Conservation (phyloP, 2,797 vertebrate genomes). For the Gymnoscopelus braueri region DNA sequence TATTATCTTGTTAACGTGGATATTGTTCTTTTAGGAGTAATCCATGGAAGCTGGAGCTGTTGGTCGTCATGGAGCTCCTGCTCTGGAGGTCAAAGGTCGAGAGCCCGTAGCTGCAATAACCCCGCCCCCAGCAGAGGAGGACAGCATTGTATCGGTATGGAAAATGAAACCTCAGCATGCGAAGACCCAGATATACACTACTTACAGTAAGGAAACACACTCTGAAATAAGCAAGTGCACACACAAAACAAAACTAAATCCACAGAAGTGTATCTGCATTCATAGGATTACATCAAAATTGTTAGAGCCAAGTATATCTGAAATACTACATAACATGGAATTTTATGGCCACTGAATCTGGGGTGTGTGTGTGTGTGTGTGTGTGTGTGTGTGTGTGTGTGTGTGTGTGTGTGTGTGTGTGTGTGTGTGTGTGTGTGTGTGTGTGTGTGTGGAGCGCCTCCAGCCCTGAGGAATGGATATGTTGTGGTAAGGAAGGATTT, state of each 20-base stretch:
- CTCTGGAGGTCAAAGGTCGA: slow-evolving; percentile 79
- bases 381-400: too few relatives aligned
- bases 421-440: neutral
- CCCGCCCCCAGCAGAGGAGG: slow-evolving; percentile 83
- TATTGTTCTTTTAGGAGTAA: slow-evolving; percentile 71
- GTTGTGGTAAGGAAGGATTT: slow-evolving; percentile 80
- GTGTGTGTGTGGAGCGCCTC: slow-evolving; percentile 77
- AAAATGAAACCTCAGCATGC: slow-evolving; percentile 76
- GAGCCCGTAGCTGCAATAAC: slow-evolving; percentile 87
- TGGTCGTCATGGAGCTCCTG: slow-evolving; percentile 92
- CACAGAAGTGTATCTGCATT: neutral
- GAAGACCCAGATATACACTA: slow-evolving; percentile 85
- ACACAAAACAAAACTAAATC: neutral
- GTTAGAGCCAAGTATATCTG: neutral
- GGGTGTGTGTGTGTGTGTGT: too few relatives aligned
- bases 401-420: slow-evolving; percentile 15
- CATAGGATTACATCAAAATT: neutral
- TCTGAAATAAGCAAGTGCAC: neutral
- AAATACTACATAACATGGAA: neutral
- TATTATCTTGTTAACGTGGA: neutral
- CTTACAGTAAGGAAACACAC: slow-evolving; percentile 78
- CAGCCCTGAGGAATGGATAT: slow-evolving; percentile 86
- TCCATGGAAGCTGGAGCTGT: slow-evolving; percentile 91
- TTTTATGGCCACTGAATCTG: neutral
- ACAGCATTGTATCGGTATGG: slow-evolving; percentile 78